Base-by-base conservation (phyloP, 2,888 invertebrate genomes). In the Smittia sp. region DNA sequence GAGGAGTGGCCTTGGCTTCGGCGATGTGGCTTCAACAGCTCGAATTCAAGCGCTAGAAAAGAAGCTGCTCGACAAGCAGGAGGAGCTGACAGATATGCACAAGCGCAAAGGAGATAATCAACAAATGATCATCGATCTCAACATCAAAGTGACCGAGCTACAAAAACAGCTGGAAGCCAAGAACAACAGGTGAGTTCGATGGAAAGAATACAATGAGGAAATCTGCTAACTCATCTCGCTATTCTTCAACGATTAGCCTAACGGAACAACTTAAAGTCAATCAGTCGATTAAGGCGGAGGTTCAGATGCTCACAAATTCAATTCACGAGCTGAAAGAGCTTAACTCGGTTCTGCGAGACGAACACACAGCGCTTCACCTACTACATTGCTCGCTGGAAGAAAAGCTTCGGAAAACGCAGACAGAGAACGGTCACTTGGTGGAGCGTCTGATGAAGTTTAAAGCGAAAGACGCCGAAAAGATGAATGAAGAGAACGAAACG, bases 401-500 rank as follows among this genome's bases (percentile, higher is more conserved):
- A 20, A 96, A 95, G 83, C 85, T 94, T 77, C 86, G 92, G 76
- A 91, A 90, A 84, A 86, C 88, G 63, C 92, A 93, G 87, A 92
- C 91, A 79, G 96, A 96, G 85, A 93, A 96, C 83, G 86, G 90
- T 52, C 87, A 91, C 76, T 84, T 96, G 76, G 86, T 96, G 74
- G 93, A 95, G 76, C 87, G 95, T 77, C 87, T 96, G 78, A 93
- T 97, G 82, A 91, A 91, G 77, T 91, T 94, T 80, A 98, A 98
- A 84, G 90, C 93, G 68, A 91, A 92, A 83, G 96, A 96, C 85
- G 98, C 97, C 0, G 97, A 98, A 79, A 91, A 91, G 83, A 88
- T 98, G 88, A 98, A 98, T 80, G 93, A 94, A 84, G 96, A 98
- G 83, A 98, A 98, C 85, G 98, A 98, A 82, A 91, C 90, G 80